A percentile compares a stretch with the other conserved stretches of the same genome.
Evolutionary conservation across 35 echinoderm and acorn worm genomes (phyloP).

Genomic region (Heliocidaris tuberculata): DNA sequence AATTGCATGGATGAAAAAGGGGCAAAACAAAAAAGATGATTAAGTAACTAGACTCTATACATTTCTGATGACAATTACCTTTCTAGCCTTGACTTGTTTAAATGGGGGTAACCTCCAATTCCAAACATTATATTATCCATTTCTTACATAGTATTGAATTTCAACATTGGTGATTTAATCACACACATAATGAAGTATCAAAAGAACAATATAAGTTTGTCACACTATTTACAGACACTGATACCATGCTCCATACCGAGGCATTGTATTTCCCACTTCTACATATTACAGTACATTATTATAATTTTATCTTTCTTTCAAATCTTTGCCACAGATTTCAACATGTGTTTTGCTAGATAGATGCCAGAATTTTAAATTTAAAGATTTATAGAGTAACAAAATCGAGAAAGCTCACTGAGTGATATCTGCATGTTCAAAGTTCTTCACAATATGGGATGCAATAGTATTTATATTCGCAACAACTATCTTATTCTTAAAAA

Average conservation of each 20-base stretch:
- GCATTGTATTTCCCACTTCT: neutral
- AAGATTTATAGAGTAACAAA: neutral
- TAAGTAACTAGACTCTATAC: neutral
- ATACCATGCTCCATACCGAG: neutral
- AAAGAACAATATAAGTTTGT: slow-evolving; percentile 13
- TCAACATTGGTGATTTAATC: slow-evolving; percentile 18
- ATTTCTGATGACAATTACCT: neutral
- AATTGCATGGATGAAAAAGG: neutral
- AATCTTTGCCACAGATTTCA: neutral
- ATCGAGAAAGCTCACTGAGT: neutral
- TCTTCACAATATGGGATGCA: no score
- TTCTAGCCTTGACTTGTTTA: neutral
- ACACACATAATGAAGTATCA: slow-evolving; percentile 11
- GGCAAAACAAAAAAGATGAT: neutral
- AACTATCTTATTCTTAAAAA: neutral
- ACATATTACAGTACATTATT: neutral
- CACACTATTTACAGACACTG: neutral
- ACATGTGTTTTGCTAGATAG: neutral
- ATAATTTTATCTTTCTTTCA: neutral
- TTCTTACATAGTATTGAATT: neutral
- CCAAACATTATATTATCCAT: neutral
- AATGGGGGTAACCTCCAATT: neutral
- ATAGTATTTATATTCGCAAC: no score
- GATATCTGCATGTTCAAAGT: no score
- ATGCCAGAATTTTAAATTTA: neutral